phyloP scores from a whole-genome alignment of 2,888 invertebrate species.

The Anagyrus pseudococci region DNA sequence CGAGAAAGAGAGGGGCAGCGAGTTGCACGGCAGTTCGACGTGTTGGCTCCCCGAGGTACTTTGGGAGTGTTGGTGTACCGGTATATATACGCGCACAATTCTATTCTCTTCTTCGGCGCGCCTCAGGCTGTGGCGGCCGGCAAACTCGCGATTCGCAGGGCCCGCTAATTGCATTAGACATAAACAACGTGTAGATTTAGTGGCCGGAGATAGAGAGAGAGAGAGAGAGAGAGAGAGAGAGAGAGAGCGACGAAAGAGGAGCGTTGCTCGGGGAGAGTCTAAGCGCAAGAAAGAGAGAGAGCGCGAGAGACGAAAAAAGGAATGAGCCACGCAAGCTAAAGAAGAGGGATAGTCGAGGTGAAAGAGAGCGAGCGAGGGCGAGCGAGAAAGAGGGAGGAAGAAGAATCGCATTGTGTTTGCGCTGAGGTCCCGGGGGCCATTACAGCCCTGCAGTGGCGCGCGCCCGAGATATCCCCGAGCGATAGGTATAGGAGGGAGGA shows the following conservation, averaged over 20 bases:
- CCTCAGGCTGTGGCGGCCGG: not conserved
- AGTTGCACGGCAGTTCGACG: too few species aligned
- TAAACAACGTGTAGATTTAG: slow-evolving; percentile 30
- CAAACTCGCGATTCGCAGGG: slow-evolving; percentile 5
- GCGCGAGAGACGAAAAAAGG: not conserved
- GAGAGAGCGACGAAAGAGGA: slow-evolving; percentile 3
- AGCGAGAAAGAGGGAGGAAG: slow-evolving; percentile 6
- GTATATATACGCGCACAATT: too few species aligned
- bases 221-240: slow-evolving; percentile 8
- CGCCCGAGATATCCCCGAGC: slow-evolving; percentile 34
- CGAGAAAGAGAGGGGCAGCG: too few species aligned
- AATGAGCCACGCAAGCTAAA: not conserved
- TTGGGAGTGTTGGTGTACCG: too few species aligned
- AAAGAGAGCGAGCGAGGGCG: not conserved
- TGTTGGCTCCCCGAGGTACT: too few species aligned
- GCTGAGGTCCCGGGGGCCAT: slow-evolving; percentile 21
- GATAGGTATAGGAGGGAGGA: too few species aligned
- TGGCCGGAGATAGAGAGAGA: not conserved
- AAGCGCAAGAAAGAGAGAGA: slow-evolving; percentile 5
- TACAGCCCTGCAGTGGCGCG: too few species aligned
- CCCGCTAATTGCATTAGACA: slow-evolving; percentile 31
- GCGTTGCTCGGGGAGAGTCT: not conserved
- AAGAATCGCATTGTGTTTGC: slow-evolving; percentile 34
- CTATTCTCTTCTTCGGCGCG: not conserved
- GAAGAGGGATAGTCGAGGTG: not conserved